Evolutionary conservation across 2,113 vertebrate species (phyloP), one percentile per base, ranked within the genome.

Genomic region (Candoia aspera): DNA sequence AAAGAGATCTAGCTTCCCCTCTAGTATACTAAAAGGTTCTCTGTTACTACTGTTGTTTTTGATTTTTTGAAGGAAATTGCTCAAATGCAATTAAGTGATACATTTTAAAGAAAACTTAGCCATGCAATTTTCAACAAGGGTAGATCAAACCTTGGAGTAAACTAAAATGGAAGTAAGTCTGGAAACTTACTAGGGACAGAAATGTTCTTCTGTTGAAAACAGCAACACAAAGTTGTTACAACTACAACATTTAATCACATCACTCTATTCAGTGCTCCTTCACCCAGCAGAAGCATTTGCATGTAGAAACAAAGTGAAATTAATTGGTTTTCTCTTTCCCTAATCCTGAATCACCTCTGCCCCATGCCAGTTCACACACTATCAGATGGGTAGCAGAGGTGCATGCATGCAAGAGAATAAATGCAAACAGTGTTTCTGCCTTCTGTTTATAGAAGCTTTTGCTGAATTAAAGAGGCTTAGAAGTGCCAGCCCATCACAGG

Each of bases 131-230:
- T 92, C 85, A 17, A 90, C 17, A 86, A 91, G 17, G 0, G 1
- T 1, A 62, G 42, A 89, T 13, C 3, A 93, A n/a, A 79, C 64
- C 92, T 83, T 88, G 0, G 88, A 90, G 0, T 89, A 94, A 93
- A 87, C 54, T 94, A 90, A 92, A 95, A 91, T 93, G 90, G 94
- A 3, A 94, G 90, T 79, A 90, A 84, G 46, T 64, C 90, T 95
- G 93, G 94, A 93, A 95, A 94, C 93, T 94, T 91, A 93, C 19
- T 91, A 8, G 85, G 57, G 90, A 91, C 87, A 73, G 85, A 11
- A 86, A 46, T 87, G 5, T 64, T 89, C 21, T 57, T 33, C 12
- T 68, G 46, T 21, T 89, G 88, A 15, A 53, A 26, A 64, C 17
- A 59, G 33, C n/a, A 59, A 42, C 9, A 59, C 2, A 24, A 26